Conservation (phyloP, 1,140 invertebrate genomes). For the Elysia chlorotica region DNA sequence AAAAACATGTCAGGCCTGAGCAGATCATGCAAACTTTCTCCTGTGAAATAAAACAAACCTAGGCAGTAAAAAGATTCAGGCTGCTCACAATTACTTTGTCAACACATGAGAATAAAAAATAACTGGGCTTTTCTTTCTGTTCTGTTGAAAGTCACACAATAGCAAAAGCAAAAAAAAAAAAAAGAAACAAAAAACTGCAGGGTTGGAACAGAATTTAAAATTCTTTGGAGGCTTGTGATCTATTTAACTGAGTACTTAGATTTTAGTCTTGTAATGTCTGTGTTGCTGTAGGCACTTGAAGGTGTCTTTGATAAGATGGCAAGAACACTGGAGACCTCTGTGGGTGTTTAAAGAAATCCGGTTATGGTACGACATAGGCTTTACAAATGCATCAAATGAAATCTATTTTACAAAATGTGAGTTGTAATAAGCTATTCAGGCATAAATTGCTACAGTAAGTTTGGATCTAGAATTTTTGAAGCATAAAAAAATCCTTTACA, state of each 20-base stretch:
- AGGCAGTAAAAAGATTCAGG: too few species aligned
- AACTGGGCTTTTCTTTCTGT: not conserved
- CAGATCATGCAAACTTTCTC: too few species aligned
- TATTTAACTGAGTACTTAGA: conserved; percentile 27
- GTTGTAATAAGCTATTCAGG: not conserved
- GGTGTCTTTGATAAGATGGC: conserved; percentile 6
- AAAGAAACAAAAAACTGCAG: not conserved
- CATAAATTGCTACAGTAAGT: not conserved
- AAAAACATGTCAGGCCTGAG: too few species aligned
- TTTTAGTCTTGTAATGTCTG: conserved; percentile 24
- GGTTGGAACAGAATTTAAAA: not conserved
- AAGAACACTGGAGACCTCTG: conserved; percentile 25
- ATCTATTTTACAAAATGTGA: not conserved
- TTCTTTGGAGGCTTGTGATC: not conserved
- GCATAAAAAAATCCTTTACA: not conserved
- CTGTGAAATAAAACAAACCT: too few species aligned
- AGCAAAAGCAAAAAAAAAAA: not conserved
- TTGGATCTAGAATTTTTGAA: not conserved
- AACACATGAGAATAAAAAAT: not conserved
- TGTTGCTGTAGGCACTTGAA: conserved; percentile 12
- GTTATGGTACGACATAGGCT: not conserved
- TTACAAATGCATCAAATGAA: not conserved
- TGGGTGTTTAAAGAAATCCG: not conserved
- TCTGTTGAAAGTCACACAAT: not conserved
- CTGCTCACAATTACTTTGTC: too few species aligned